Conservation (phyloP, 2,888 invertebrate species). For the Thera britannica region DNA sequence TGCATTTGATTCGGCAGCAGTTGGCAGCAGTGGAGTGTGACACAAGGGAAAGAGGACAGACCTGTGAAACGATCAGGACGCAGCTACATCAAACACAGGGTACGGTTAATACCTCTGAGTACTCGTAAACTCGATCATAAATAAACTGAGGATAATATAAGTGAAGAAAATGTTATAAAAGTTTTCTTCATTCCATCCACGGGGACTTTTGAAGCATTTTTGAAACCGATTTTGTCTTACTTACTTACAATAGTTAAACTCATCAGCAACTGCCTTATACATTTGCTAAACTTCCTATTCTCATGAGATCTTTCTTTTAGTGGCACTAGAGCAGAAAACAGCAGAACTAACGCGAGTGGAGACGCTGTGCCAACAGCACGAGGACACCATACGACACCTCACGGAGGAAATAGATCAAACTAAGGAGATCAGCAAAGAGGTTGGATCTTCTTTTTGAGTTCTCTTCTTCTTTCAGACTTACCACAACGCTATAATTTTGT, state of each 20-base stretch:
- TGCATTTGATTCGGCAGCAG: slow-evolving; percentile 48
- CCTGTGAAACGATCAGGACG: slow-evolving; percentile 47
- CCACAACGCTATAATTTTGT: not conserved
- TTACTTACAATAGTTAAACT: no score
- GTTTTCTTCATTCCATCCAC: no score
- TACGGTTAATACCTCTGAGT: slow-evolving; percentile 33
- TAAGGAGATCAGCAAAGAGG: slow-evolving; percentile 54
- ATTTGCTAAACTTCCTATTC: no score
- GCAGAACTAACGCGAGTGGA: slow-evolving; percentile 47
- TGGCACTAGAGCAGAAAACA: slow-evolving; percentile 50
- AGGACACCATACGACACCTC: slow-evolving; percentile 45
- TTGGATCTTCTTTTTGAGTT: slow-evolving; percentile 28
- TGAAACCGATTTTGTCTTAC: no score
- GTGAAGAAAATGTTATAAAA: no score
- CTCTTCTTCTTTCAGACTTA: no score
- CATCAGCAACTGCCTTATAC: no score
- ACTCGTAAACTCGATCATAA: no score
- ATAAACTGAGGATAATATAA: no score
- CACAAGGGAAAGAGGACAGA: slow-evolving; percentile 39
- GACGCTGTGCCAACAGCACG: slow-evolving; percentile 46
- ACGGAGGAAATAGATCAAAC: slow-evolving; percentile 50
- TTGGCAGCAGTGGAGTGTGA: slow-evolving; percentile 45
- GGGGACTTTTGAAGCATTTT: no score
- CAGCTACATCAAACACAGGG: slow-evolving; percentile 60
- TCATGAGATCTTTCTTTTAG: slow-evolving; percentile 41